phyloP scores from a whole-genome alignment of 2,888 invertebrate species.

The Ariolimax columbianus region DNA sequence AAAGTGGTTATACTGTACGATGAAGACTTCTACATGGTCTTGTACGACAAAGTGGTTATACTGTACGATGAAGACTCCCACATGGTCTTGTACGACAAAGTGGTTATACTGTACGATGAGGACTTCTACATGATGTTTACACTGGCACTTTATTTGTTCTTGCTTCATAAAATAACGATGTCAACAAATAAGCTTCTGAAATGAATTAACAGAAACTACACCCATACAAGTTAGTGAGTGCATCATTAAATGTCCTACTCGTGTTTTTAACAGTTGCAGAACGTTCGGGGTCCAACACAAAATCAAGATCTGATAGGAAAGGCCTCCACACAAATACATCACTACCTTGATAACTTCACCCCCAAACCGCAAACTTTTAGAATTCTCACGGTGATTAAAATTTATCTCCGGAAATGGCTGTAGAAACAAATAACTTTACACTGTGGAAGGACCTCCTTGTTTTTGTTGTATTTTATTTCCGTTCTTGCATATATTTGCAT shows the following conservation, averaged over 20 bases:
- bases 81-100: too few relatives aligned
- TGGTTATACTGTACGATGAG: too few relatives aligned
- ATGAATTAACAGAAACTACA: neutral
- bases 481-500: too few relatives aligned
- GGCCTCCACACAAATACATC: neutral
- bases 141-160: too few relatives aligned
- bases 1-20: too few relatives aligned
- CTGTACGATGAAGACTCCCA: too few relatives aligned
- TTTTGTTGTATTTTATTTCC: too few relatives aligned
- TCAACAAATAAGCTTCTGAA: neutral
- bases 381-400: conserved; percentile 11
- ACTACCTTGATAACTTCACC: conserved; percentile 4
- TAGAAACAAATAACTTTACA: neutral
- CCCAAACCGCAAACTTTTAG: neutral
- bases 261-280: neutral
- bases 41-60: too few relatives aligned
- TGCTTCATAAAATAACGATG: too few relatives aligned
- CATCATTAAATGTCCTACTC: neutral
- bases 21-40: too few relatives aligned
- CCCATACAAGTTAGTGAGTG: neutral
- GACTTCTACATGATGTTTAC: too few relatives aligned
- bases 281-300: neutral
- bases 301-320: neutral
- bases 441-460: neutral
- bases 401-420: conserved; percentile 8